Evolutionary conservation across 1,140 invertebrate genomes (phyloP), one percentile per base, ranked within the genome.

Genomic region (Mercenaria mercenaria): DNA sequence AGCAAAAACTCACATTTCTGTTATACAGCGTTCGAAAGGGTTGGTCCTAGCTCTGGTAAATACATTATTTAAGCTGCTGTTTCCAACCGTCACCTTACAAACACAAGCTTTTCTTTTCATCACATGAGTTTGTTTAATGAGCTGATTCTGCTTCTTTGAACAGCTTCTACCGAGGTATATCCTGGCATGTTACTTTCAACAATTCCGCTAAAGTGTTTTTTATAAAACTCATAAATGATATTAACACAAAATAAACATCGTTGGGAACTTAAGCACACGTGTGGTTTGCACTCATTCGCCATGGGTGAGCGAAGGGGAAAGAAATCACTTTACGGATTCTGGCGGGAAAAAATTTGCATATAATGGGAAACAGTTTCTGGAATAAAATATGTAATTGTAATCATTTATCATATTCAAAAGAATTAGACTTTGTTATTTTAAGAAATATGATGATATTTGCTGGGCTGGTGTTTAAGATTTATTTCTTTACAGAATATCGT

Each of bases 181-280:
- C 61, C 39, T 64, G 59, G 67, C 29, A 84, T 43, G 61, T 37
- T 64, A 50, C 50, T 77, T 87, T 87, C 69, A 87, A 87, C 69
- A 77, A 76, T 87, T 77, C 69, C 37, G 34, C 52, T 39, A 87
- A 77, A 20, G 39, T 59, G n/a, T 77, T 41, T 85, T 52, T 50
- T 56, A 37, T 39, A 82, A 85, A 74, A 50, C 39, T 37, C 39
- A 76, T 87, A 87, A 87, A 87, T 87, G 84, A 77, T 77, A 77
- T 77, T n/a, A 87, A 87, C 72, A 87, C 41, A 50, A 67, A 56
- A 37, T 47, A 50, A 47, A 72, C 59, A 69, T 84, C 64, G 32
- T 69, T n/a, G 11, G 82, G 26, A 34, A 72, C 82, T 69, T 50
- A 23, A 69, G 32, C 82, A 47, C 82, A 84, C 82, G 82, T 69